phyloP scores from a whole-genome alignment of 2,113 vertebrate genomes.

The Channa argus region DNA sequence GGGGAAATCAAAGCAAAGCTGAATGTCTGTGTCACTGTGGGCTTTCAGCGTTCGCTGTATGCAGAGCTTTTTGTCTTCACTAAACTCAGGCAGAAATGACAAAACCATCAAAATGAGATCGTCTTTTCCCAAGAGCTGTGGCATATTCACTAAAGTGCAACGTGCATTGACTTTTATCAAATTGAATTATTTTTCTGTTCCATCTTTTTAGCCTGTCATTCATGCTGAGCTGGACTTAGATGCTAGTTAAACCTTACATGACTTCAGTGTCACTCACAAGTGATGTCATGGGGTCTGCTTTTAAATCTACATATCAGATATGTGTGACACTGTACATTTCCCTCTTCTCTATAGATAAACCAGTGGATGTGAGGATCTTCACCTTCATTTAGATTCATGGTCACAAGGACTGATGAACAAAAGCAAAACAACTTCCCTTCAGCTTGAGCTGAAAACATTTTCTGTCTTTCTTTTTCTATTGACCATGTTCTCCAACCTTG shows the following conservation, averaged over 20 bases:
- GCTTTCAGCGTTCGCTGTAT: not conserved
- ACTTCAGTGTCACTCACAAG: no score
- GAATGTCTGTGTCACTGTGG: not conserved
- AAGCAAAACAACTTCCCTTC: not conserved
- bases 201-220: not conserved
- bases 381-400: not conserved
- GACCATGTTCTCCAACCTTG: not conserved
- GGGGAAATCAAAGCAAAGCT: conserved; percentile 25
- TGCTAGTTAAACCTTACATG: no score
- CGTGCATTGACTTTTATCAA: not conserved
- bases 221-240: no score
- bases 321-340: no score
- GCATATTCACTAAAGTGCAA: not conserved
- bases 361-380: no score
- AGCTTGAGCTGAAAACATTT: not conserved
- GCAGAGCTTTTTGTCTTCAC: not conserved
- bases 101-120: not conserved
- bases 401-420: not conserved
- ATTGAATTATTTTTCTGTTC: not conserved
- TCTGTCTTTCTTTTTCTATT: rapidly evolving
- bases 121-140: not conserved
- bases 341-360: no score
- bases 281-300: no score
- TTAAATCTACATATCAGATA: no score
- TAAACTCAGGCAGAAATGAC: not conserved